Percentiles rank a stretch among this genome's conserved stretches.
phyloP scores from a whole-genome alignment of 2,888 invertebrate genomes.

The Caenorhabditis sinica region DNA sequence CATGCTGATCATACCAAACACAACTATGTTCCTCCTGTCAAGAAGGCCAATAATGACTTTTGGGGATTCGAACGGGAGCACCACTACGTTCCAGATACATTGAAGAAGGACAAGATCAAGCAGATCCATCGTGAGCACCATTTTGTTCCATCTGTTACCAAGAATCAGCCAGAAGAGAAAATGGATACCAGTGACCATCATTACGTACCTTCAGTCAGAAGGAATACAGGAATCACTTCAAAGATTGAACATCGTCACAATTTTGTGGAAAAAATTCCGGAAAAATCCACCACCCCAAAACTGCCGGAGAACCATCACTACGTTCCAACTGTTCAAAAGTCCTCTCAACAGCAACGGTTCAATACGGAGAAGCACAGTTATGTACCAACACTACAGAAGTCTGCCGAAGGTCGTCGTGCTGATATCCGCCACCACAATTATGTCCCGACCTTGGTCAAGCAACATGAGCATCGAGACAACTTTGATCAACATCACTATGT shows the following conservation, averaged over 20 bases:
- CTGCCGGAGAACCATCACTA: slow-evolving; percentile 45
- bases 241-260: slow-evolving; percentile 56
- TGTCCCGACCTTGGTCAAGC: slow-evolving; percentile 43
- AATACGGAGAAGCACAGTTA: slow-evolving; percentile 44
- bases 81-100: slow-evolving; percentile 56
- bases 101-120: slow-evolving; percentile 54
- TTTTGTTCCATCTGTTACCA: slow-evolving; percentile 51
- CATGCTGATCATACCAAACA: slow-evolving; percentile 42
- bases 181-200: slow-evolving; percentile 38
- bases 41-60: slow-evolving; percentile 34
- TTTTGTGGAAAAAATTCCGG: slow-evolving; percentile 38
- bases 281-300: slow-evolving; percentile 20
- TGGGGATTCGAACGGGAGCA: slow-evolving; percentile 48
- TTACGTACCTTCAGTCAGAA: slow-evolving; percentile 49
- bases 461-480: slow-evolving; percentile 34
- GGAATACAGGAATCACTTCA: slow-evolving; percentile 33
- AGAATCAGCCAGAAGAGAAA: slow-evolving; percentile 14
- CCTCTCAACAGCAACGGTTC: not conserved
- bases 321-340: slow-evolving; percentile 49
- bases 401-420: not conserved
- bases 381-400: slow-evolving; percentile 39
- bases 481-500: slow-evolving; percentile 55
- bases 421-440: slow-evolving; percentile 56
- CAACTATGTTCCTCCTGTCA: slow-evolving; percentile 49
- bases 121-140: slow-evolving; percentile 56